phyloP scores from a whole-genome alignment of 53 echinoderm and acorn worm species.

The Holothuria scabra region DNA sequence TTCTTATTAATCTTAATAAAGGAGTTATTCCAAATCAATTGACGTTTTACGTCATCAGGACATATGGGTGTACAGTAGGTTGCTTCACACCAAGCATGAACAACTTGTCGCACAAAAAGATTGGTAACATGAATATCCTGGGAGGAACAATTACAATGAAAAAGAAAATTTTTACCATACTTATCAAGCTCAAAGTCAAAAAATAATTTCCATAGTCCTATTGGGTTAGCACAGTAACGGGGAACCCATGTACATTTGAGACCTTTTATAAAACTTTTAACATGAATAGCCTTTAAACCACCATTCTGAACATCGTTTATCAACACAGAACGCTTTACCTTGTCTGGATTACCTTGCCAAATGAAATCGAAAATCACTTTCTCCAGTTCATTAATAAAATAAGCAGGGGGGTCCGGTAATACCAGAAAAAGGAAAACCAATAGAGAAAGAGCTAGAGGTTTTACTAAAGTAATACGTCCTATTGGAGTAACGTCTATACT shows the following conservation, averaged over 20 bases:
- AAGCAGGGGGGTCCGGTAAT: not conserved
- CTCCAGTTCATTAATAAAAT: not conserved
- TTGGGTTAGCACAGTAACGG: too few species aligned
- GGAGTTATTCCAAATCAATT: too few species aligned
- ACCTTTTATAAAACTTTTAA: conserved; percentile 4
- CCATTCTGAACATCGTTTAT: not conserved
- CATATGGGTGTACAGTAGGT: too few species aligned
- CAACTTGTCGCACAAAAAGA: too few species aligned
- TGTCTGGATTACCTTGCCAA: not conserved
- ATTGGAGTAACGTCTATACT: not conserved
- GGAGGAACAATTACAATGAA: too few species aligned
- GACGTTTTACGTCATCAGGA: too few species aligned
- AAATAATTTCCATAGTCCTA: too few species aligned
- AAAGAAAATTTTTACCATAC: too few species aligned
- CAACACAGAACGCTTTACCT: not conserved
- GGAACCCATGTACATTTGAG: not conserved
- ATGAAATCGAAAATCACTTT: not conserved
- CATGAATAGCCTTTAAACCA: not conserved
- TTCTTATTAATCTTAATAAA: too few species aligned
- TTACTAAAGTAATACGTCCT: not conserved
- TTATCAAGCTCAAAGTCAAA: too few species aligned
- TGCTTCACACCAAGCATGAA: too few species aligned
- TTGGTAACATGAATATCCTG: too few species aligned
- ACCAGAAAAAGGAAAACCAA: not conserved
- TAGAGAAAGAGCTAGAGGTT: conserved; percentile 7